Base-by-base conservation (phyloP, 2,113 vertebrate genomes). In the Cyphomyrus discorhynchus region DNA sequence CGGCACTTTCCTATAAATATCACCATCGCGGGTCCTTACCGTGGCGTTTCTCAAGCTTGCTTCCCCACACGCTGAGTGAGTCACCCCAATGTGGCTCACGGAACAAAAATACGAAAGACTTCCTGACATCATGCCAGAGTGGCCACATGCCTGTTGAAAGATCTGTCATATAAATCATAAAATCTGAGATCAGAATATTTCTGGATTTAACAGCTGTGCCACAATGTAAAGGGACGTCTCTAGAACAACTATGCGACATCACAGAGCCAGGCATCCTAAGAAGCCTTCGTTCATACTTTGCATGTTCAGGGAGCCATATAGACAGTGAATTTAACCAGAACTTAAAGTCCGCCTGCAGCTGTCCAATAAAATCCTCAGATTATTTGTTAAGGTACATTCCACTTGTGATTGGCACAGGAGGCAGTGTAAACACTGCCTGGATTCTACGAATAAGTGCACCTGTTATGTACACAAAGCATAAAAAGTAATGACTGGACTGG, bases 51-150 rank as follows among this genome's bases (percentile, higher is more conserved):
- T 53, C 50, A 53, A 3, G 15, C 47, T 39, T 17, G 85, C 49
- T 31, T 87, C 85, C 85, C 83, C 83, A 50, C 85, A 87, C 31
- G 27, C 85, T 17, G 85, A 56, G 85, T 87, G 85, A 87, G 85
- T 56, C 85, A 87, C 27, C 49, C 13, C 35, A 24, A 13, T 50
- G 15, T 27, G 19, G 50, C 85, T 53, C 46, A 86, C 27, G 27
- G 35, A 53, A 35, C 35, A 53, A 53, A 84, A 47, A 84, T 47
- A 24, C 4, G 85, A 87, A 31, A 53, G 27, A n/a, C 5, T 7
- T 35, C 49, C 13, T 87, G 27, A 53, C 49, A 31, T 87, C 31
- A 21, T 50, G 53, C 85, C 85, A 56, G 56, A 19, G 3, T 27
- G n/a, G 15, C 49, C 4, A 6, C 85, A 53, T 17, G 4, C 27